A percentile compares a stretch with the other conserved stretches of the same genome.
Conservation (phyloP, 2,113 vertebrate species). For the Crotalus viridis region DNA sequence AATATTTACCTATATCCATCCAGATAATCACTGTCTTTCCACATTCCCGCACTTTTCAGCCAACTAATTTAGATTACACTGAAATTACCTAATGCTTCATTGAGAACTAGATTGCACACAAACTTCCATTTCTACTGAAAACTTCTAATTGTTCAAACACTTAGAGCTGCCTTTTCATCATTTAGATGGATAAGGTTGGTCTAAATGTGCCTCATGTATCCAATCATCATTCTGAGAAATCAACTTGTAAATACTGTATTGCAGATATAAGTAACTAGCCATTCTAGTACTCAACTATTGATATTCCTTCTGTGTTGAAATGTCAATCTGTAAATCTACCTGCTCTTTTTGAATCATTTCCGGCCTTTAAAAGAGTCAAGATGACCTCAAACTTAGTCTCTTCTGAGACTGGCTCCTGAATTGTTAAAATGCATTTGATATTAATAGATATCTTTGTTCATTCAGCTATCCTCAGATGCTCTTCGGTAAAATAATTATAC, state of each 20-base stretch:
- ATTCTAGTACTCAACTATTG: neutral
- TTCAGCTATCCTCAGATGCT: neutral
- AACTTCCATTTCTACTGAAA: neutral
- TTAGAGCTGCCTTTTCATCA: neutral
- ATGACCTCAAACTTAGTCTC: conserved; percentile 1
- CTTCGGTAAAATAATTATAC: conserved; percentile 2
- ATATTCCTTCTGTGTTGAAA: conserved; percentile 7
- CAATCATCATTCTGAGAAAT: neutral
- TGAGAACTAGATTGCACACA: neutral
- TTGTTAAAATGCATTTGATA: neutral
- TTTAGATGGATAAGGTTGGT: neutral
- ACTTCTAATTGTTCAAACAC: conserved; percentile 18
- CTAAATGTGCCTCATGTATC: neutral
- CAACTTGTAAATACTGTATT: neutral
- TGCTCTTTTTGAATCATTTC: conserved; percentile 15
- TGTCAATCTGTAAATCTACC: conserved; percentile 14
- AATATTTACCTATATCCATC: neutral
- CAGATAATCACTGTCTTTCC: neutral
- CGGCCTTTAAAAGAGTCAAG: conserved; percentile 12
- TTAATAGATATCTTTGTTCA: conserved; percentile 11
- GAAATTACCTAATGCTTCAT: neutral
- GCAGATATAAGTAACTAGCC: neutral
- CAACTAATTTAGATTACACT: neutral
- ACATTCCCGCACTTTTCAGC: neutral
- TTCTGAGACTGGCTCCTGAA: neutral